Conservation (phyloP, 2,888 invertebrate genomes). For the Globia sparganii region DNA sequence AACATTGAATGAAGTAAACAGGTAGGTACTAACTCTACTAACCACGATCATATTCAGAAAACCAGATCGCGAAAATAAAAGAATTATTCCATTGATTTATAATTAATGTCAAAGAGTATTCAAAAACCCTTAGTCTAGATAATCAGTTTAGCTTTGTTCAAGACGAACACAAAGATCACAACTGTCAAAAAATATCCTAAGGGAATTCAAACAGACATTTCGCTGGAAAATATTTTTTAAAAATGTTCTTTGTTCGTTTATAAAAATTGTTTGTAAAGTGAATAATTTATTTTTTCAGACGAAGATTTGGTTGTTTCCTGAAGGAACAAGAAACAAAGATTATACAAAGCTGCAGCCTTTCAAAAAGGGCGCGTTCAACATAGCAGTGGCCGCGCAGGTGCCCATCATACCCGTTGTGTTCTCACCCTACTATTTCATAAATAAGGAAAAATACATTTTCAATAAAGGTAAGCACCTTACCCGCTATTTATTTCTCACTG, state of each 20-base stretch:
- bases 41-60: neutral
- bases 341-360: constrained; percentile 91
- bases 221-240: constrained; percentile 65
- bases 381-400: constrained; percentile 92
- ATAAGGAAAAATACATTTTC: constrained; percentile 84
- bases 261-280: constrained; percentile 32
- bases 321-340: constrained; percentile 92
- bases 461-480: constrained; percentile 64
- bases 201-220: constrained; percentile 79
- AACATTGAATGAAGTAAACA: neutral
- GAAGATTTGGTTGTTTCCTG: constrained; percentile 93
- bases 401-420: constrained; percentile 92
- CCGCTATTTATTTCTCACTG: constrained; percentile 38
- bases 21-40: neutral
- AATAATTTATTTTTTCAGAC: constrained; percentile 81
- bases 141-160: constrained; percentile 51
- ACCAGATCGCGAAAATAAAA: constrained; percentile 1
- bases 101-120: constrained; percentile 10
- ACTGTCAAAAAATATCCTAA: constrained; percentile 84
- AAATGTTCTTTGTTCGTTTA: constrained; percentile 68
- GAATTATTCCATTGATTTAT: neutral
- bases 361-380: constrained; percentile 93
- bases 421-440: constrained; percentile 91
- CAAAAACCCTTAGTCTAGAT: constrained; percentile 17
- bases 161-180: constrained; percentile 75